Percentiles rank a stretch among this genome's conserved stretches.
These are phyloP conservation scores for Ctenoplectra terminalis DNA, from an alignment of 1,140 invertebrate species.

Conservation along the genomic window DNA sequence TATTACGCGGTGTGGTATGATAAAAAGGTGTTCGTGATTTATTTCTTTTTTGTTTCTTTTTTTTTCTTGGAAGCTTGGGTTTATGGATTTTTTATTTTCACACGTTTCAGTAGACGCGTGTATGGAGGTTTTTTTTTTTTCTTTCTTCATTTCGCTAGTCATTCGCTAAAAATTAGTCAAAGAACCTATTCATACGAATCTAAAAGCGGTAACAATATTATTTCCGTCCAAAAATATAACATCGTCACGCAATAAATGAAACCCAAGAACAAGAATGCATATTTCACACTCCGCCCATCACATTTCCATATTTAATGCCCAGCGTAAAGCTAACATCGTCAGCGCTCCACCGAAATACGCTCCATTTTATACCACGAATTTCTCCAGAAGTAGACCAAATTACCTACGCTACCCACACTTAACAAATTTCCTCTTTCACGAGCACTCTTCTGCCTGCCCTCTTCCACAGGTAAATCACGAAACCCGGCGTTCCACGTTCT, in stretches of 20 bases:
- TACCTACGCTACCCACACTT: not conserved
- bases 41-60: too few relatives aligned
- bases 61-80: too few relatives aligned
- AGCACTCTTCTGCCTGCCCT: not conserved
- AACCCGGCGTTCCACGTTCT: conserved; percentile 6
- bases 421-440: conserved; percentile 7
- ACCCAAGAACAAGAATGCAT: not conserved
- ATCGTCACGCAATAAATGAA: not conserved
- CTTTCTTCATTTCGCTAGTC: not conserved
- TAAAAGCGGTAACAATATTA: not conserved
- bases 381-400: conserved; percentile 17
- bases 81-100: not conserved
- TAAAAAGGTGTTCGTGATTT: conserved; percentile 3
- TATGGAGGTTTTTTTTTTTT: too few relatives aligned
- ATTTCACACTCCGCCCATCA: not conserved
- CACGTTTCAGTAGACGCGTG: too few relatives aligned
- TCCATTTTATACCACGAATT: conserved; percentile 17
- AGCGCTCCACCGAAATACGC: not conserved
- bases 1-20: not conserved
- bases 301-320: conserved; percentile 37
- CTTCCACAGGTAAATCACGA: conserved; percentile 12
- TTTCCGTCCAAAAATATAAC: not conserved
- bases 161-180: not conserved
- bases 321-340: conserved; percentile 32
- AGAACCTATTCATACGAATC: not conserved